Evolutionary conservation across 1,140 invertebrate genomes (phyloP), one percentile per base, ranked within the genome.

Genomic region (Bombus pascuorum): DNA sequence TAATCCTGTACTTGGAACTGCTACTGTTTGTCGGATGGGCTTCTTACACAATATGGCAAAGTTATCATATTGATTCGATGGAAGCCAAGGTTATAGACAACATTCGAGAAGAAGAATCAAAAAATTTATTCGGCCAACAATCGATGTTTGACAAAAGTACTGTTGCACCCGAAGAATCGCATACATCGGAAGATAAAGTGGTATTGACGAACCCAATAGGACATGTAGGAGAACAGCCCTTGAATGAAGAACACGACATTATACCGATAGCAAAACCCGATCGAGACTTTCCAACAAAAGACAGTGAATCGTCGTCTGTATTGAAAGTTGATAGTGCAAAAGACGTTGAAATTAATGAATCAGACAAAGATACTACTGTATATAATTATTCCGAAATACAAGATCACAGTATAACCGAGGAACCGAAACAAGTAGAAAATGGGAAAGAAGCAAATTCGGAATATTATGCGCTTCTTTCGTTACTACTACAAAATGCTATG

Each of bases 1-100:
- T 90, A 5, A 83, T 91, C 47, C 57, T 92, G 0, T 87, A 89
- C 25, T 62, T 91, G 25, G 71, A 86, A 81, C 8, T 87, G 66
- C 32, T 75, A 3, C 32, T 89, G 12, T 83, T 86, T 18, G 28
- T 86, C 1, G 90, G 84, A 53, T 87, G 84, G 87, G 32, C 73
- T 18, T 81, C 74, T 83, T 88, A 90, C 44, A 34, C 72, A 10
- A 28, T 71, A n/a, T 86, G 59, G 32, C 44, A 90, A 25, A 68
- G 0, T n/a, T 85, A 68, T 62, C 28, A 8, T 34, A 25, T 39
- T 1, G 4, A 34, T 77, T 42, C 44, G 25, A 81, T 57, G 1
- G 66, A 89, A 53, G 42, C 59, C 59, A 78, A 85, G 8, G 25
- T 28, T 22, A 25, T 57, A 12, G 34, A 22, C 34, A 78, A 9